Evolutionary conservation across 2,113 vertebrate genomes (phyloP).

Genomic region (Oreochromis aureus): DNA sequence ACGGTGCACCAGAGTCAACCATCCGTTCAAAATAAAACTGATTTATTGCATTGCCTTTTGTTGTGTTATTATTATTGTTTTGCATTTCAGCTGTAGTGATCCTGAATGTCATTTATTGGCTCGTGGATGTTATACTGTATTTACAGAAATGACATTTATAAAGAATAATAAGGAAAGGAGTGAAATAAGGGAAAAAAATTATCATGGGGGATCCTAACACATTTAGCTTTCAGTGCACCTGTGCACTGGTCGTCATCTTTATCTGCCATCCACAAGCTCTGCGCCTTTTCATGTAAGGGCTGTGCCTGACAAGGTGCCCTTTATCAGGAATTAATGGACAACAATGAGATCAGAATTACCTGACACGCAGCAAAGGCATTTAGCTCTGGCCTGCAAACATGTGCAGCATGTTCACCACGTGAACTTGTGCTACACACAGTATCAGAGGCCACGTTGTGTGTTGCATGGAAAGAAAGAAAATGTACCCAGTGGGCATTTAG

Average conservation of each 20-base stretch:
- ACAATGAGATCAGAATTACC: neutral
- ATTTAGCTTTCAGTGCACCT: neutral
- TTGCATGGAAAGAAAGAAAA: neutral
- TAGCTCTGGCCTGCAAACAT: neutral
- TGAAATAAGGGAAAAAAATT: neutral
- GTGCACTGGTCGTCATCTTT: neutral
- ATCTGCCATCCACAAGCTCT: neutral
- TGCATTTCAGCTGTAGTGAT: neutral
- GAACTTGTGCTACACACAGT: neutral
- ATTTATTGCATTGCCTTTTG: conserved; percentile 41
- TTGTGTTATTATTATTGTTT: neutral
- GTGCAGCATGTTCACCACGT: neutral
- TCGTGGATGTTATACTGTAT: conserved; percentile 11
- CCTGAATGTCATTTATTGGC: conserved; percentile 45
- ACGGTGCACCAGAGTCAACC: neutral
- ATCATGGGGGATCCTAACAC: neutral
- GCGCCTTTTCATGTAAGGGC: neutral
- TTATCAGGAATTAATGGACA: neutral
- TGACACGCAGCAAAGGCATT: neutral
- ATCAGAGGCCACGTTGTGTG: neutral
- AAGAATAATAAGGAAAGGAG: neutral
- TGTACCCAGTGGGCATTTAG: neutral
- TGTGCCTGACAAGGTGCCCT: neutral
- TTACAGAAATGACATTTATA: conserved; percentile 25
- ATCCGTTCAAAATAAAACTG: conserved; percentile 26